A percentile compares a stretch with the other conserved stretches of the same genome.
Evolutionary conservation across 2,113 vertebrate genomes (phyloP).

Genomic region (Chascanopsetta lugubris): DNA sequence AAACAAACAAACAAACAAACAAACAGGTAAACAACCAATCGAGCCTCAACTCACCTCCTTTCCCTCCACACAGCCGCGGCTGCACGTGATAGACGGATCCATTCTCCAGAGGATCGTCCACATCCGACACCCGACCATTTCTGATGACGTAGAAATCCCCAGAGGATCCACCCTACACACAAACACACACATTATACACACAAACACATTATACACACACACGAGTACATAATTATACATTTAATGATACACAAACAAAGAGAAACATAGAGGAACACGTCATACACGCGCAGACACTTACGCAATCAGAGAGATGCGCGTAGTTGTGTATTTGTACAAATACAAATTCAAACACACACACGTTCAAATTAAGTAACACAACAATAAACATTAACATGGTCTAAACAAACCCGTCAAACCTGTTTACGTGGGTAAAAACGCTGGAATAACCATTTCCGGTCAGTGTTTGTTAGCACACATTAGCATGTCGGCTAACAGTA

Average conservation of each 20-base stretch:
- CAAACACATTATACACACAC: not conserved
- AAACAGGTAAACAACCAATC: not conserved
- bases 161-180: slow-evolving; percentile 73
- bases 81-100: slow-evolving; percentile 89
- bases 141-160: slow-evolving; percentile 85
- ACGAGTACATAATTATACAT: no score
- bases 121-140: slow-evolving; percentile 71
- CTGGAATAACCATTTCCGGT: no score
- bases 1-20: not conserved
- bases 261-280: no score
- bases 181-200: not conserved
- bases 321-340: no score
- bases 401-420: no score
- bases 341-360: no score
- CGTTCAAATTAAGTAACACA: no score
- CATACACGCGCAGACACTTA: no score
- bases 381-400: no score
- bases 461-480: not conserved
- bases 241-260: not conserved
- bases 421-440: no score
- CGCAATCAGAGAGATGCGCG: no score
- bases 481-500: slow-evolving; percentile 31
- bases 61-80: slow-evolving; percentile 89
- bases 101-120: slow-evolving; percentile 75
- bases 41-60: slow-evolving; percentile 86